Evolutionary conservation across 2,797 vertebrate genomes (phyloP), one percentile per base, ranked within the genome.

Genomic region (Rhinichthys osculus): DNA sequence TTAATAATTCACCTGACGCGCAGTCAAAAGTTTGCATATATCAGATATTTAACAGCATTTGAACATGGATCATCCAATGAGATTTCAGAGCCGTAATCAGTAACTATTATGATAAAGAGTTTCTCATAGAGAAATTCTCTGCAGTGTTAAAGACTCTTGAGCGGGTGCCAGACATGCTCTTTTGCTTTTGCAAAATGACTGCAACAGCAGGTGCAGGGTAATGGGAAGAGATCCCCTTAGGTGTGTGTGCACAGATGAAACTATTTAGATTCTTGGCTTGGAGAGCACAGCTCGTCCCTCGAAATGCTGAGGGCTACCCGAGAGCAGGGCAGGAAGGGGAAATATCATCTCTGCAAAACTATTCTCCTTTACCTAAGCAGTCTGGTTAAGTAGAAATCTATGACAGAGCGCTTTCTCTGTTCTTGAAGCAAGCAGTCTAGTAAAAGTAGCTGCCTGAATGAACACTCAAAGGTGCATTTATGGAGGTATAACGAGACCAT

Each of bases 241-340:
- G 85, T 86, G 87, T 80, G 81, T 86, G 80, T 84, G 77, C 82
- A 85, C 87, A 88, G 87, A 81, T 73, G 72, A 88, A 88, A 86
- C 87, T 81, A 84, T 88, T 86, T 84, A 78, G 35, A 78, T 89
- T 83, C 73, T 87, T 85, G 85, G 88, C 85, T 87, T 81, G 23
- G 66, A 69, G 42, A 76, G 72, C 69, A 86, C 23, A 42, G 40
- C 80, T 80, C 57, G 13, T 35, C 64, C 72, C 30, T 72, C 6
- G 13, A 70, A 54, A 70, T 67, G 82, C 57, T 81, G 23, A 77
- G 78, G 78, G 72, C 69, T 71, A 54, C 42, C 54, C 5, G 57
- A 85, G 90, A 92, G 90, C 67, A 38, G 67, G 67, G 59, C 66
- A 44, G 64, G 66, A 27, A 78, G 11, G 71, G 42, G 52, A 78